A percentile compares a stretch with the other conserved stretches of the same genome.
Conservation (phyloP, 1,140 invertebrate genomes). For the Triops longicaudatus region DNA sequence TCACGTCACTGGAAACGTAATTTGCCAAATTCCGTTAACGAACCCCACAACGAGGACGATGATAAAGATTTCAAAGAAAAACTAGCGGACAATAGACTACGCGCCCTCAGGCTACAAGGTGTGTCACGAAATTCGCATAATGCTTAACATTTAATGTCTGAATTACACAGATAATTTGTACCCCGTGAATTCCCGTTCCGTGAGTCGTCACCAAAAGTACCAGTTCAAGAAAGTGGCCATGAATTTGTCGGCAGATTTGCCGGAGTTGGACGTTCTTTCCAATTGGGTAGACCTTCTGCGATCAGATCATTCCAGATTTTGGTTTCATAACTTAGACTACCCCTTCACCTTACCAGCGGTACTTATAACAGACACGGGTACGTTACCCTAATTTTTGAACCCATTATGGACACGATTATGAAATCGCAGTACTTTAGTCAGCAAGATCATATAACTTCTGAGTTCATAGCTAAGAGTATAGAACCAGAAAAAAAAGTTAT, state of each 20-base stretch:
- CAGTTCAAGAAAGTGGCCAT: conserved; percentile 32
- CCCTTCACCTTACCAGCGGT: conserved; percentile 30
- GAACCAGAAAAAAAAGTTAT: too few species aligned
- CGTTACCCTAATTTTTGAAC: not conserved
- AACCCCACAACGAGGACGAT: not conserved
- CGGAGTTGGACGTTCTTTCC: conserved; percentile 32
- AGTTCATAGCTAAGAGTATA: too few species aligned
- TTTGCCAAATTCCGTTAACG: not conserved
- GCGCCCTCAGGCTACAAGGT: not conserved
- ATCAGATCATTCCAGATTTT: conserved; percentile 36
- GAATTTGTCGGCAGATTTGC: conserved; percentile 32
- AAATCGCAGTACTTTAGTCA: too few species aligned
- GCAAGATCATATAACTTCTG: too few species aligned
- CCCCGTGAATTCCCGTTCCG: not conserved
- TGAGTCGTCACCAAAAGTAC: conserved; percentile 22
- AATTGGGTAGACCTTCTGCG: conserved; percentile 35
- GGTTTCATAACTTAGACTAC: conserved; percentile 36
- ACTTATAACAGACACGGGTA: conserved; percentile 29
- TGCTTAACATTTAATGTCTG: not conserved
- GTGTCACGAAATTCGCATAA: not conserved
- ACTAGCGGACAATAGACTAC: not conserved
- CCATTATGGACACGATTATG: not conserved
- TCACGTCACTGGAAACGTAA: conserved; percentile 24
- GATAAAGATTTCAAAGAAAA: not conserved
- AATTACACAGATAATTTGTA: not conserved